These are phyloP conservation scores for Botia kubotai DNA, from an alignment of 2,797 vertebrate genomes.

Conservation along the genomic window DNA sequence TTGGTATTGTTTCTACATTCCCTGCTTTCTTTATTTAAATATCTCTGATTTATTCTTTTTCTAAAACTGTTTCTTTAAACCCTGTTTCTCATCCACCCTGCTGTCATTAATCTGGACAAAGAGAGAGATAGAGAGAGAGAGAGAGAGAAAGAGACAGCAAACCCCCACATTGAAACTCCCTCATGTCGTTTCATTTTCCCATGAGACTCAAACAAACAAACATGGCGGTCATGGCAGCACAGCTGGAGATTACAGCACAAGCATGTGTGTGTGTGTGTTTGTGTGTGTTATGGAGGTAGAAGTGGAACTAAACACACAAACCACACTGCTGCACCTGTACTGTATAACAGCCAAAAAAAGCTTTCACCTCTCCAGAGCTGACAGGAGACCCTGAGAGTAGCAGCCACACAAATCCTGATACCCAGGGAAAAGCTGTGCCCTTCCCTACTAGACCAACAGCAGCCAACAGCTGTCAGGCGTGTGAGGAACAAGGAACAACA, in stretches of 20 bases:
- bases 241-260: conserved; percentile 36
- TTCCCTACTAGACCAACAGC: conserved; percentile 10
- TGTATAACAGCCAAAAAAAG: neutral
- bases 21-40: neutral
- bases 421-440: conserved; percentile 32
- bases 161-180: conserved; percentile 44
- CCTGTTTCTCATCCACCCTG: neutral
- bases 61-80: no score
- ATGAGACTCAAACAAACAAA: conserved; percentile 55
- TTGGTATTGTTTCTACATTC: neutral
- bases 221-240: conserved; percentile 36
- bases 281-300: neutral
- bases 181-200: conserved; percentile 37
- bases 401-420: conserved; percentile 18
- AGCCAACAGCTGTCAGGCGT: conserved; percentile 28
- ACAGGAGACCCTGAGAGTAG: conserved; percentile 28
- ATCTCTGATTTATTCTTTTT: neutral
- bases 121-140: neutral
- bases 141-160: conserved; percentile 23
- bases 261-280: neutral
- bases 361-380: neutral
- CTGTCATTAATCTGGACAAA: conserved; percentile 30
- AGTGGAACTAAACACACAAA: conserved; percentile 31
- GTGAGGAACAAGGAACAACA: conserved; percentile 38
- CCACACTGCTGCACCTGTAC: conserved; percentile 1